phyloP scores from a whole-genome alignment of 2,113 vertebrate species.

The Elgaria multicarinata region DNA sequence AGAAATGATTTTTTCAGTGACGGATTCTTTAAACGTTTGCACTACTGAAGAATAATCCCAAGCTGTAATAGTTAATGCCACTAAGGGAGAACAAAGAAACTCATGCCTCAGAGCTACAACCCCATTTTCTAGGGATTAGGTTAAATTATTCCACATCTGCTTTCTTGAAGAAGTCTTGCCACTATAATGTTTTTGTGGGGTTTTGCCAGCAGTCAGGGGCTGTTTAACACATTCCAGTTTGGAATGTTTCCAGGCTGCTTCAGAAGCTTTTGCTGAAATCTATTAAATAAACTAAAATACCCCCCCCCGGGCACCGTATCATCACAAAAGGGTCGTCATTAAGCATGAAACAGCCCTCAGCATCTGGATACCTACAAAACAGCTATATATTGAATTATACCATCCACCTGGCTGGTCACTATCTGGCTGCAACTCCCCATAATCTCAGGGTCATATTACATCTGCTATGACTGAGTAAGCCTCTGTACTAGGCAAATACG shows the following conservation, averaged over 20 bases:
- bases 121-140: not conserved
- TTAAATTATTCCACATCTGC: not conserved
- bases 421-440: too few relatives aligned
- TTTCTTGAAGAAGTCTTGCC: not conserved
- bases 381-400: too few relatives aligned
- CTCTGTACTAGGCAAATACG: too few relatives aligned
- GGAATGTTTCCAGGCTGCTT: not conserved
- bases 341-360: not conserved
- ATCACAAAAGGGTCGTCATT: not conserved
- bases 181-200: not conserved
- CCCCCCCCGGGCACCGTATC: not conserved
- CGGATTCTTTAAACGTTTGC: not conserved
- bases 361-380: not conserved
- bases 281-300: not conserved
- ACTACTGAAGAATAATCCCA: not conserved
- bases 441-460: too few relatives aligned
- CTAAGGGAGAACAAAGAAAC: not conserved
- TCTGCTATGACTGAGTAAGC: too few relatives aligned
- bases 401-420: too few relatives aligned
- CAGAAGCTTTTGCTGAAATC: not conserved
- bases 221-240: not conserved
- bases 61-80: not conserved
- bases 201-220: not conserved
- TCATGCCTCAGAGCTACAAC: not conserved
- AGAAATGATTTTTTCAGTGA: not conserved